phyloP scores from a whole-genome alignment of 2,113 vertebrate genomes.

The Hemichromis elongatus region DNA sequence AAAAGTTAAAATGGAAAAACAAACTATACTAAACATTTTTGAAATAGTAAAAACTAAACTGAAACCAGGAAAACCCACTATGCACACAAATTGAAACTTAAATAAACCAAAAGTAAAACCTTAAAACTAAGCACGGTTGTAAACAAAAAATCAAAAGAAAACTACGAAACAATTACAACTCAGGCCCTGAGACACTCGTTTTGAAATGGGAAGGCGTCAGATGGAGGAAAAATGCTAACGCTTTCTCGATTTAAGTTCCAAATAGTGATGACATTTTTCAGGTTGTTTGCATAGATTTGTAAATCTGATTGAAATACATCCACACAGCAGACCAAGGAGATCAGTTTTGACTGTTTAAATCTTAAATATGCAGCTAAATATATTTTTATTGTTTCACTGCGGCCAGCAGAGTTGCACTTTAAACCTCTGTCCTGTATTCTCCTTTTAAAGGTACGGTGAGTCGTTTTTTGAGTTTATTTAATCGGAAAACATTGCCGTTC shows the following conservation, averaged over 20 bases:
- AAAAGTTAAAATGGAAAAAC: neutral
- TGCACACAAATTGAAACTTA: neutral
- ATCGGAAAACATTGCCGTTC: neutral
- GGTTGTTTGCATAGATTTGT: neutral
- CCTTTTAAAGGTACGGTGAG: neutral
- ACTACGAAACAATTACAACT: neutral
- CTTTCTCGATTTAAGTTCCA: neutral
- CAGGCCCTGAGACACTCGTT: neutral
- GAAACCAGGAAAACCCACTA: neutral
- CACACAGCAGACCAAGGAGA: neutral
- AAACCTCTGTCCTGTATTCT: neutral
- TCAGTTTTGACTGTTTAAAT: neutral
- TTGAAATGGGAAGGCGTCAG: neutral
- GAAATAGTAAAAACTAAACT: neutral
- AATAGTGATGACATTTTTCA: neutral
- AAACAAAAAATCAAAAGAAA: neutral
- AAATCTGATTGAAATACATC: neutral
- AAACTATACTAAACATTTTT: neutral
- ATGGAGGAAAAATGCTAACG: neutral
- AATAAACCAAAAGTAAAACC: neutral
- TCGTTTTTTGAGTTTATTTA: neutral
- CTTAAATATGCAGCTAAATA: neutral
- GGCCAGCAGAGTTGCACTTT: neutral
- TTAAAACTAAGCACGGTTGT: neutral
- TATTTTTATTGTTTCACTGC: neutral